Evolutionary conservation across 2,113 vertebrate genomes (phyloP).

Genomic region (Salvelinus sp.): DNA sequence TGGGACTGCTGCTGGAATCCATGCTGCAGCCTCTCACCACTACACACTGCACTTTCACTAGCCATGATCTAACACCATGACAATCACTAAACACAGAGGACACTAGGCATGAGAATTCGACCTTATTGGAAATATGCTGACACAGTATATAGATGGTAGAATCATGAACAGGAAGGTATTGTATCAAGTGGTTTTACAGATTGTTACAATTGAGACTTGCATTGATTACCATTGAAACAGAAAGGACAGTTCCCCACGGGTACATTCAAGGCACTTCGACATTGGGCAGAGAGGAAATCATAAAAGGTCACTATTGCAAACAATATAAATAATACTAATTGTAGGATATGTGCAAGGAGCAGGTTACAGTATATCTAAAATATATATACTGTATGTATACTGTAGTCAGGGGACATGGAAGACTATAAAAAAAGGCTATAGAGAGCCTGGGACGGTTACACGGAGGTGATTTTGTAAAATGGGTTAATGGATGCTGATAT

Average conservation of each 20-base stretch:
- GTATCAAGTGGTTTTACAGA: neutral
- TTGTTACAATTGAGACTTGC: conserved; percentile 16
- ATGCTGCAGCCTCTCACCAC: conserved; percentile 2
- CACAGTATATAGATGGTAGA: no score
- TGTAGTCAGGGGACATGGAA: neutral
- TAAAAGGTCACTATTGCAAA: conserved; percentile 1
- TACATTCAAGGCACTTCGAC: conserved; percentile 68
- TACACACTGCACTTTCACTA: conserved; percentile 1
- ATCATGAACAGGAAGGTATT: neutral
- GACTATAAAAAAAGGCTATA: neutral
- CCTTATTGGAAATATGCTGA: no score
- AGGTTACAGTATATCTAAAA: neutral
- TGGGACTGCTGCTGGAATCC: conserved; percentile 2
- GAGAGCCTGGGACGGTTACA: neutral
- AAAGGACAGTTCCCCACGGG: conserved; percentile 11
- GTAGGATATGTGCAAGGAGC: neutral
- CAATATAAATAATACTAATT: conserved; percentile 21
- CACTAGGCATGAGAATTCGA: no score
- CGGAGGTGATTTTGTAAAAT: neutral
- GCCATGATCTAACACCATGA: no score
- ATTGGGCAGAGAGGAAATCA: conserved; percentile 41
- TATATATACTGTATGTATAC: no score
- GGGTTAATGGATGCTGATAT: no score
- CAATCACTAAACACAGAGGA: neutral
- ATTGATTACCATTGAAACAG: conserved; percentile 15